A percentile compares a stretch with the other conserved stretches of the same genome.
Conservation (phyloP, 2,888 invertebrate genomes). For the Sepioteuthis lessoniana region DNA sequence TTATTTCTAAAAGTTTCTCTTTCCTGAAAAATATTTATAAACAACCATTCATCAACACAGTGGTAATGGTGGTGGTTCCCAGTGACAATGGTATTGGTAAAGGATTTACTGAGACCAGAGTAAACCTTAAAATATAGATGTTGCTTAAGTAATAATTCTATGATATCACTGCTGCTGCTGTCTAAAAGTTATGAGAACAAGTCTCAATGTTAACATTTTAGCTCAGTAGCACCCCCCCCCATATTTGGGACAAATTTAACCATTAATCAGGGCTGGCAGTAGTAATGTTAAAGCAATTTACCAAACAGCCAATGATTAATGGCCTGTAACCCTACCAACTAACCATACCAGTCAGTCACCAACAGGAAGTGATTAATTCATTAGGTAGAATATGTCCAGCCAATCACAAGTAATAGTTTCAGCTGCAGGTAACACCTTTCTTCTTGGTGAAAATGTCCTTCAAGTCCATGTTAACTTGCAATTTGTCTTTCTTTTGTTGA, state of each 20-base stretch:
- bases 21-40: constrained; percentile 18
- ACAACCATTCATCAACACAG: constrained; percentile 33
- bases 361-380: not conserved
- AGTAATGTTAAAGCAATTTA: not conserved
- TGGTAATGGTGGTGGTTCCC: not conserved
- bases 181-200: not conserved
- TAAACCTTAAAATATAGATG: not conserved
- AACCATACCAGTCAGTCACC: constrained; percentile 42
- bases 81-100: not conserved
- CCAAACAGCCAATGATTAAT: not conserved
- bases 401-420: constrained; percentile 48
- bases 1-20: not conserved
- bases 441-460: constrained; percentile 80
- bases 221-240: not conserved
- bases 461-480: constrained; percentile 85
- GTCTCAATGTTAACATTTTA: not conserved
- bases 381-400: constrained; percentile 34
- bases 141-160: not conserved
- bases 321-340: not conserved
- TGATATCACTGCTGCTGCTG: not conserved
- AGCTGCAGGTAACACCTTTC: constrained; percentile 68
- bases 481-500: constrained; percentile 82
- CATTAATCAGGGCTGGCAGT: constrained; percentile 16
- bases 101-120: not conserved
- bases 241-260: not conserved